Conservation (phyloP, 2,113 vertebrate genomes). For the Parotia lawesii region DNA sequence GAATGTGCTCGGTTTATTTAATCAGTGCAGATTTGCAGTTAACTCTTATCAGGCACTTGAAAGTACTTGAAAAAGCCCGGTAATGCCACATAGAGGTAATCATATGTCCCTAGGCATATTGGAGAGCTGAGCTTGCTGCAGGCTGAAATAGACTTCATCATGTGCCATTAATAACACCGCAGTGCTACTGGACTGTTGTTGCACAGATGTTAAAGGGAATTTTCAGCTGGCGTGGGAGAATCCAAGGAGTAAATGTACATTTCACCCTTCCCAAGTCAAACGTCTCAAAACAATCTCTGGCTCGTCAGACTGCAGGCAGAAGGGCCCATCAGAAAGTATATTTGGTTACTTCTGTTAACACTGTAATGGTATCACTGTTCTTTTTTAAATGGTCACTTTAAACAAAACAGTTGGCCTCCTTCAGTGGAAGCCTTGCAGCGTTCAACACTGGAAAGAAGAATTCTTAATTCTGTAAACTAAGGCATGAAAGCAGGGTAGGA, state of each 20-base stretch:
- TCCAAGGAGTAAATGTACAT: background rate
- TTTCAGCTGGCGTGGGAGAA: background rate
- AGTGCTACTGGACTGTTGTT: background rate
- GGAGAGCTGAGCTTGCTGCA: background rate
- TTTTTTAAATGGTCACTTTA: background rate
- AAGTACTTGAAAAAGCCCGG: background rate
- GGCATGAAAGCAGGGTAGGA: background rate
- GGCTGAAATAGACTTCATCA: background rate
- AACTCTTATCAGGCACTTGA: background rate
- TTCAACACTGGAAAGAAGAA: background rate
- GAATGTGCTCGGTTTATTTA: background rate
- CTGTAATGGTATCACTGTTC: background rate
- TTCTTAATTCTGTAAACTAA: background rate
- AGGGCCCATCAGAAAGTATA: background rate
- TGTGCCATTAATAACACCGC: background rate
- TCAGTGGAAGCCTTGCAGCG: background rate
- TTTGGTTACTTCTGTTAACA: background rate
- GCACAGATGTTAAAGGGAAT: background rate
- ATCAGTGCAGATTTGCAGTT: background rate
- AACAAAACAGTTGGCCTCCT: background rate
- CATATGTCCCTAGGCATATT: background rate
- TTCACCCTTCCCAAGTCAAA: background rate
- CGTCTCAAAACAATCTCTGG: background rate
- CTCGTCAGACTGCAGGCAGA: background rate
- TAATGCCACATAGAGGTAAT: background rate